Conservation (phyloP, 1,140 invertebrate species). For the Scaptomyza pallida region DNA sequence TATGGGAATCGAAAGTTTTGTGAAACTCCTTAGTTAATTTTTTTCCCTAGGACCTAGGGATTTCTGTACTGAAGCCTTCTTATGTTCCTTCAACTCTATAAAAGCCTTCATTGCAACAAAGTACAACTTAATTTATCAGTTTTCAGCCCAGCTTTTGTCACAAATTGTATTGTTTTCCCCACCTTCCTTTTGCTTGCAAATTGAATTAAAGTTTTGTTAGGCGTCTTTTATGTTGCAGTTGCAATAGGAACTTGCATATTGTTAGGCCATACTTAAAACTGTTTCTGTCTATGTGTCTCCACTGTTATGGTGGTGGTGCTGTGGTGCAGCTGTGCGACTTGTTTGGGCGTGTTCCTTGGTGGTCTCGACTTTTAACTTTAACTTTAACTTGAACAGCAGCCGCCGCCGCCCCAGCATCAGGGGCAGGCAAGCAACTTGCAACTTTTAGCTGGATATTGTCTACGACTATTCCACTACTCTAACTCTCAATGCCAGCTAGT, state of each 20-base stretch:
- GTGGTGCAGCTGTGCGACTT: conserved; percentile 71
- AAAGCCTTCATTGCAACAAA: no score
- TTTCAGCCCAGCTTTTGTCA: conserved; percentile 15
- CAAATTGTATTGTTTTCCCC: conserved; percentile 5
- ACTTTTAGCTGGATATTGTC: conserved; percentile 48
- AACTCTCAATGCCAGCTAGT: conserved; percentile 2
- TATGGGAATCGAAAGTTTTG: no score
- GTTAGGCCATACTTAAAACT: conserved; percentile 11
- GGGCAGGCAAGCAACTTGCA: no score
- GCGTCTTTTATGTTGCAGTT: conserved; percentile 14
- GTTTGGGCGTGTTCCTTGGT: conserved; percentile 76
- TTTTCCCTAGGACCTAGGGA: no score
- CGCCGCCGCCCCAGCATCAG: no score
- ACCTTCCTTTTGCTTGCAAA: conserved; percentile 41
- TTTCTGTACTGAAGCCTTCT: no score
- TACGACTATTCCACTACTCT: background rate
- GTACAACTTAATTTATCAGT: conserved; percentile 14
- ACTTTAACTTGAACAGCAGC: conserved; percentile 4
- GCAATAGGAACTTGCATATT: background rate
- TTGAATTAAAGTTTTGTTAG: conserved; percentile 64
- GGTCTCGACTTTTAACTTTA: conserved; percentile 22
- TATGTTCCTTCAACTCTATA: no score
- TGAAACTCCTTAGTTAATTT: no score
- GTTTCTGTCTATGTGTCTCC: conserved; percentile 41
- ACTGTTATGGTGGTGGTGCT: background rate